These are phyloP conservation scores for Bombylius major DNA, from an alignment of 2,888 invertebrate species.

Conservation along the genomic window DNA sequence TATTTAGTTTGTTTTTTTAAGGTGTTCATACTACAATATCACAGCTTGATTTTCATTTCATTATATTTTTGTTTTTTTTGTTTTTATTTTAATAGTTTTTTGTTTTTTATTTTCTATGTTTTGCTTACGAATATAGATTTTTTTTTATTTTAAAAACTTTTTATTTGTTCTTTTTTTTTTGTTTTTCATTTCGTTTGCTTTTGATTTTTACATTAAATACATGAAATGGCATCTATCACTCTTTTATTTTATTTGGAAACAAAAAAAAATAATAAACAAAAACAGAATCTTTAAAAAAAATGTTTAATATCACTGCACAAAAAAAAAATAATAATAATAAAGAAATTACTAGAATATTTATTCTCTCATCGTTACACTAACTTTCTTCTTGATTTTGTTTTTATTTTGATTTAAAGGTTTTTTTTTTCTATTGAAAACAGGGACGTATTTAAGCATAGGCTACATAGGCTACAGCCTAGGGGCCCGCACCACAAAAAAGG, in stretches of 20 bases:
- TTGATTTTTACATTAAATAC: constrained; percentile 16
- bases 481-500: no score
- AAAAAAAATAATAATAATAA: no score
- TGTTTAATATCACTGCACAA: no score
- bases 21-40: constrained; percentile 26
- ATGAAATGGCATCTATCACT: not conserved
- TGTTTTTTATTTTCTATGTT: constrained; percentile 11
- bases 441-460: no score
- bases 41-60: constrained; percentile 23
- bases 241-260: not conserved
- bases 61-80: constrained; percentile 20
- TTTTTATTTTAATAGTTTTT: constrained; percentile 23
- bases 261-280: not conserved
- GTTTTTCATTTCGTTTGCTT: not conserved
- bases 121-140: constrained; percentile 7
- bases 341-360: no score
- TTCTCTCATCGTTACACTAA: no score
- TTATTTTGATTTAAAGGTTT: no score
- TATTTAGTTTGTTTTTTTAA: constrained; percentile 11
- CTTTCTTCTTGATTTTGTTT: no score
- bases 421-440: no score
- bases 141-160: constrained; percentile 12
- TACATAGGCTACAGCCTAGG: no score
- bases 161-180: no score
- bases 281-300: no score